phyloP scores from a whole-genome alignment of 1,140 invertebrate species.

The Mercenaria mercenaria region DNA sequence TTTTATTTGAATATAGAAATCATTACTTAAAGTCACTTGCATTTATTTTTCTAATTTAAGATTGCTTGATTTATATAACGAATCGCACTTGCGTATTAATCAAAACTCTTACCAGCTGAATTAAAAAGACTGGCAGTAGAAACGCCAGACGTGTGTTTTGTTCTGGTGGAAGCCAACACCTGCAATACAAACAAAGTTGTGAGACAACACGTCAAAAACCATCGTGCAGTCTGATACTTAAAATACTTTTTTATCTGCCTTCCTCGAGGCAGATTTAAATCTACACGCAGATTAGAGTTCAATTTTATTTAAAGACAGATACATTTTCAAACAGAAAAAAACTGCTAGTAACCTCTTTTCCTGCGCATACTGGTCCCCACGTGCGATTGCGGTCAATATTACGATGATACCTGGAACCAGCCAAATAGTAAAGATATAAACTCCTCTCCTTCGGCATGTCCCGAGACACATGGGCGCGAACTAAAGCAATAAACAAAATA shows the following conservation, averaged over 20 bases:
- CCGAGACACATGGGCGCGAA: background rate
- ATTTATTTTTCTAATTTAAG: too few relatives aligned
- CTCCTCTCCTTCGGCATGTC: background rate
- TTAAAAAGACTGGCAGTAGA: background rate
- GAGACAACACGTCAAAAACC: too few relatives aligned
- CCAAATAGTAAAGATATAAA: conserved; percentile 36
- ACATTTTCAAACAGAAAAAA: too few relatives aligned
- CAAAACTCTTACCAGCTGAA: background rate
- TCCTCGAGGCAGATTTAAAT: too few relatives aligned
- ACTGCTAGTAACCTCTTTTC: conserved; percentile 34
- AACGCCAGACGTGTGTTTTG: background rate
- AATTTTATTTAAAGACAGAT: too few relatives aligned
- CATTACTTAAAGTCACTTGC: too few relatives aligned
- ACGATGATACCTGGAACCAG: conserved; percentile 5
- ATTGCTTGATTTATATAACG: too few relatives aligned
- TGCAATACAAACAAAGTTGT: background rate
- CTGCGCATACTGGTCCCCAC: background rate
- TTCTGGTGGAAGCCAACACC: background rate
- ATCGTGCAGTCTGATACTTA: too few relatives aligned
- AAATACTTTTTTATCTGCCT: too few relatives aligned
- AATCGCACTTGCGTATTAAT: too few relatives aligned
- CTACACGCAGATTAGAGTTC: too few relatives aligned
- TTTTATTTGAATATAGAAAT: too few relatives aligned
- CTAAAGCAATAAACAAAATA: conserved; percentile 19
- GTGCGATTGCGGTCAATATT: background rate